Base-by-base conservation (phyloP, 2,113 vertebrate species). In the Pterocles gutturalis region DNA sequence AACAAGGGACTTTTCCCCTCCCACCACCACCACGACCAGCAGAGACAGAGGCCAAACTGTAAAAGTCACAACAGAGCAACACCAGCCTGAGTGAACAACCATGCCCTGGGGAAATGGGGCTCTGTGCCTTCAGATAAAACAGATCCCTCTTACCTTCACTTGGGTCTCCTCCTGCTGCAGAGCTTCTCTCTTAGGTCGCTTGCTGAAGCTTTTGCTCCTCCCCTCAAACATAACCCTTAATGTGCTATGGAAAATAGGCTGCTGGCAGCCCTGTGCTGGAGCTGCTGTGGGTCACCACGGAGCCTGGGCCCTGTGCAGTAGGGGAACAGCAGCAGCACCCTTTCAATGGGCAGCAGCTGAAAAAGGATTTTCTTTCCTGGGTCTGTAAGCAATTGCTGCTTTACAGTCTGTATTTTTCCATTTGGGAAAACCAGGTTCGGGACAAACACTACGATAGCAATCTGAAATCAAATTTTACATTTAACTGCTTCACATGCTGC, bases 201-300 rank as follows among this genome's bases (percentile, higher is more conserved):
- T 3, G 7, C 82, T n/a, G 71, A 80, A 73, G 77, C 62, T 93
- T 64, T 78, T 51, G 22, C 45, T 70, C 28, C 45, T 45, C 26
- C 58, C 9, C 34, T 9, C 33, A 57, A 10, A 25, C 28, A 36
- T 25, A 71, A 38, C 25, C 64, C 22, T 58, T 20, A 31, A 29
- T 1, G 28, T 0, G 1, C 41, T 41, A n/a, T 3, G 22, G 83
- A 55, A 66, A 65, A 29, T 0, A 1, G 60, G 22, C 46, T 79
- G 69, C 53, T 0, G 0, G 61, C 51, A 43, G 70, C 61, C 69
- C 49, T 11, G 9, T 14, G 67, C 55, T 38, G 77, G 48, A 73
- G 58, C 26, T 57, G 73, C 78, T 1, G 2, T 3, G 9, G 57
- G 29, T 55, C 0, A 0, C 18, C 41, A 20, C 28, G 5, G 25